phyloP scores from a whole-genome alignment of 2,113 vertebrate species.

The Prunella fulvescens region DNA sequence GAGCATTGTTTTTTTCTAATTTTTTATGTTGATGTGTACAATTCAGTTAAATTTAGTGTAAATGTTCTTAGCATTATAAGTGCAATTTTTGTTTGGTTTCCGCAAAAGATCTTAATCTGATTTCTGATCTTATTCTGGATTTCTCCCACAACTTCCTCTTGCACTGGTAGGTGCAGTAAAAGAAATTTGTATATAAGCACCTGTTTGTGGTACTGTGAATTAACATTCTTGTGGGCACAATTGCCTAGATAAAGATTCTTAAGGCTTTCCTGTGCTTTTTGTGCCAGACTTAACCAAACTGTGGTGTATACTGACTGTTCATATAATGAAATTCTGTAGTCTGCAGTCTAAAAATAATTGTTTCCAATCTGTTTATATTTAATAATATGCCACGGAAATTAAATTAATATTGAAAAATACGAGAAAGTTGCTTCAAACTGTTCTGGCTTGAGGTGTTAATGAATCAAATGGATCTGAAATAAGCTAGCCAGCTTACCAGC shows the following conservation, averaged over 20 bases:
- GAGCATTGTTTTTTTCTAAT: background rate
- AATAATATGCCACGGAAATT: background rate
- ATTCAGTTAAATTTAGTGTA: background rate
- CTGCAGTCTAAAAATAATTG: background rate
- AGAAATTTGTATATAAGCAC: background rate
- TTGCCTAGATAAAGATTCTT: background rate
- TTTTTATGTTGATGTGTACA: background rate
- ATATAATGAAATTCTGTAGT: background rate
- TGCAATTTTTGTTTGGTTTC: background rate
- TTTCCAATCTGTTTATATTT: background rate
- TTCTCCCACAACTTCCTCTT: background rate
- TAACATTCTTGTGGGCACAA: background rate
- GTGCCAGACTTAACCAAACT: background rate
- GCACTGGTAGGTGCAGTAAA: background rate
- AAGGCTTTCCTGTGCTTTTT: background rate
- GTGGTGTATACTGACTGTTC: background rate
- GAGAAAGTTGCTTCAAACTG: background rate
- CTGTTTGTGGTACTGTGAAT: background rate
- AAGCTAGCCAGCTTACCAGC: background rate
- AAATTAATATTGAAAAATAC: background rate
- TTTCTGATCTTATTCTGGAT: background rate
- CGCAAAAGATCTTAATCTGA: background rate
- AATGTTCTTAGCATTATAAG: background rate
- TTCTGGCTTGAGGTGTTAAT: background rate
- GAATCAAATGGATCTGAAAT: background rate